Base-by-base conservation (phyloP, 1,140 invertebrate genomes). In the Drosophila bipectinata region DNA sequence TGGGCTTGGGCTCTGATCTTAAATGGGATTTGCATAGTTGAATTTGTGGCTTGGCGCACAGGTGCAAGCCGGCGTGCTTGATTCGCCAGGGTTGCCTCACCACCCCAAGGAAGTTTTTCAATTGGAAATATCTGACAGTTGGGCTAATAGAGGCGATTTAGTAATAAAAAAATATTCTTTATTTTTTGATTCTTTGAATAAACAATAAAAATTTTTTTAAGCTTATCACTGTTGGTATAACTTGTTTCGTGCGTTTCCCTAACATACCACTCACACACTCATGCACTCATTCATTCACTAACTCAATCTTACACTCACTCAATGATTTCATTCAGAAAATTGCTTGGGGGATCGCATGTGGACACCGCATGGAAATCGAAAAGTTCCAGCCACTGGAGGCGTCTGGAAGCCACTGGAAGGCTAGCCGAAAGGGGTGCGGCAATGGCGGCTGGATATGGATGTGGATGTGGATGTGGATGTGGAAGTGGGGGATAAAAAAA, bases 11-110 rank as follows among this genome's bases (percentile, higher is more conserved):
- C 60, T 85, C 32, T 32, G 61, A 79, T 63, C 77, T 67, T 80
- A 67, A 73, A 68, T 85, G 68, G 73, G 69, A 88, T 88, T 88
- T 88, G 83, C 83, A 88, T 88, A 88, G 79, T 79, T 79, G 71
- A 68, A 57, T 63, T 61, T 44, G 32, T 79, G 62, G 58, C 55
- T 61, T 69, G 26, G 34, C 61, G 60, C 61, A 77, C 83, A 89
- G 84, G 83, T 88, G 84, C 63, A 67, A 24, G 32, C 10, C n/a
- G 49, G 47, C 6, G 26, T 28, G 26, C 5, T 28, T 28, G 26
- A 28, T 28, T 28, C 5, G 15, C 48, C 69, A 85, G 80, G 59
- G 80, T 79, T 79, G 76, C 14, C 55, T 34, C 53, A 12, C 41
- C 41, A 5, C 54, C 5, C 5, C 34, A 51, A 34, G 45, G 60